Conservation (phyloP, 2,797 vertebrate species). For the Antrozous pallidus region DNA sequence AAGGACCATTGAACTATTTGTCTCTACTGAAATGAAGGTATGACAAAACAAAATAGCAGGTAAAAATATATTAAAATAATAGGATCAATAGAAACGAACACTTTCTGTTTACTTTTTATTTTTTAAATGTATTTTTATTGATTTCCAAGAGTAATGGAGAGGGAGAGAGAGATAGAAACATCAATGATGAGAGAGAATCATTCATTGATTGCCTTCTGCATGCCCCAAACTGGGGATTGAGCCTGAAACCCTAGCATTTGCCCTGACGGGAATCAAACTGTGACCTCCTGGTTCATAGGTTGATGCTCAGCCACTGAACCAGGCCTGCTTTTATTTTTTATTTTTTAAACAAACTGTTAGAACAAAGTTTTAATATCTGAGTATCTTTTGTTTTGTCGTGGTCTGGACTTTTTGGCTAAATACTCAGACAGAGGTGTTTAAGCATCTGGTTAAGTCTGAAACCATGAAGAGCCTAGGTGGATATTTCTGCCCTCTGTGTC, state of each 20-base stretch:
- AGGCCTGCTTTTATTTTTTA: too few species aligned
- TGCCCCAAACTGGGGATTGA: too few species aligned
- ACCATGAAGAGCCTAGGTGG: background rate
- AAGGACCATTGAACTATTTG: background rate
- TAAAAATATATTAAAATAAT: background rate
- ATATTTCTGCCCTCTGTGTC: background rate
- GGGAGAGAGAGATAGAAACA: too few species aligned
- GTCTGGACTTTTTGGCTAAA: background rate
- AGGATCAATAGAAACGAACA: background rate
- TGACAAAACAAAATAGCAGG: background rate
- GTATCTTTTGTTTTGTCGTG: background rate
- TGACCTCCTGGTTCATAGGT: too few species aligned
- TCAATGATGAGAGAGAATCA: too few species aligned
- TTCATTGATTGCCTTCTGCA: too few species aligned
- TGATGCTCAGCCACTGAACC: too few species aligned
- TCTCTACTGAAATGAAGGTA: background rate
- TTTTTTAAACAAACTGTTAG: background rate
- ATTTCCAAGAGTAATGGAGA: too few species aligned
- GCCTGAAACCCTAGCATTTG: too few species aligned
- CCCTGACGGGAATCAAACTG: too few species aligned
- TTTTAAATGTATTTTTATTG: too few species aligned
- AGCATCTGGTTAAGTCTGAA: background rate
- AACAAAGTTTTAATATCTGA: background rate
- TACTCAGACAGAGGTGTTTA: background rate
- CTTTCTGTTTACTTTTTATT: background rate